Base-by-base conservation (phyloP, 2,888 invertebrate genomes). In the Nysson spinosus region DNA sequence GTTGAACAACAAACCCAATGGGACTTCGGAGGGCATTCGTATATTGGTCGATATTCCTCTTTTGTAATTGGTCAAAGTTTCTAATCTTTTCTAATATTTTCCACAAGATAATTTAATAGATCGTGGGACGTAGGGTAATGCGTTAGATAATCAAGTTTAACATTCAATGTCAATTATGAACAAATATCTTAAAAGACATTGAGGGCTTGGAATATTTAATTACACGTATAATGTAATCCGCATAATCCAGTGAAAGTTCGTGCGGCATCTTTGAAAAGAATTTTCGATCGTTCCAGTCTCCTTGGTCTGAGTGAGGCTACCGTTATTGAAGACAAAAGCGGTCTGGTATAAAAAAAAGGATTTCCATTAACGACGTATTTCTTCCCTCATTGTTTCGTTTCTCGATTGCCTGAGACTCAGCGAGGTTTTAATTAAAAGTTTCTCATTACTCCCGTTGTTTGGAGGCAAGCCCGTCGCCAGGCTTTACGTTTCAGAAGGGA, bases 381-480 rank as follows among this genome's bases (percentile, higher is more conserved):
- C 75, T 75, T 74, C 67, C 72, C 64, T 69, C 71, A 75, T 80
- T 77, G 75, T 80, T 75, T 69, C 65, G 68, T 56, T 60, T 56
- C 66, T 63, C 69, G 69, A 78, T 72, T 78, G 71, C 72, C 70
- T 67, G 56, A 74, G 69, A 75, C 70, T 75, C 74, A 70, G 63
- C 76, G 70, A 77, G 76, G 75, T 81, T 83, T 83, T 83, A 83
- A 83, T 83, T 83, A 83, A 83, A 83, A 82, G 81, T 83, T 83
- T 83, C 78, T 81, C 79, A 82, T 83, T 83, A 81, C 81, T 78
- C 76, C 75, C 78, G 76, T 80, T 80, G 80, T 83, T 80, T 79
- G 70, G 72, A 64, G 69, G 78, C 65, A 46, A 62, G 61, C 68
- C 69, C 72, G 72, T 68, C 72, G 70, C 54, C 67, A 43, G 52